These are phyloP conservation scores for Aleadryas rufinucha DNA, from an alignment of 2,113 vertebrate species.

Conservation along the genomic window DNA sequence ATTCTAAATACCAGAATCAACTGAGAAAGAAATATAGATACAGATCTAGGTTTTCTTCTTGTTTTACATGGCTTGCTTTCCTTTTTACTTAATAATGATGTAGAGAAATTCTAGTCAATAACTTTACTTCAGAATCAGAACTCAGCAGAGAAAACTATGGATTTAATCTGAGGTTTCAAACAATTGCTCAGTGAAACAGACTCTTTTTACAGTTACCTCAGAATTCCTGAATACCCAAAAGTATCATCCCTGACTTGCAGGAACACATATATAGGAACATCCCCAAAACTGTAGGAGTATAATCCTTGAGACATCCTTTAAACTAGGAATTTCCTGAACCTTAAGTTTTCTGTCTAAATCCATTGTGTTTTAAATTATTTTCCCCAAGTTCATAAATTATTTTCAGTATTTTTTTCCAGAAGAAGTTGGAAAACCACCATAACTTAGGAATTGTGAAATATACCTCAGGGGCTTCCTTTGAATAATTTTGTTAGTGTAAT, in stretches of 20 bases:
- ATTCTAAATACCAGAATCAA: not conserved
- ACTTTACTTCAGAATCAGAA: not conserved
- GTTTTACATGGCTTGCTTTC: not conserved
- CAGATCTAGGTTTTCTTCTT: not conserved
- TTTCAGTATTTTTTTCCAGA: not conserved
- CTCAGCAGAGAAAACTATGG: not conserved
- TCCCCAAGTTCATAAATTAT: not conserved
- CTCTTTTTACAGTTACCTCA: not conserved
- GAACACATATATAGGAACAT: not conserved
- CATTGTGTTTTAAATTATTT: not conserved
- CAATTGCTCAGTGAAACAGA: not conserved
- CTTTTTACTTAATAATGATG: not conserved
- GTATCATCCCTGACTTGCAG: not conserved
- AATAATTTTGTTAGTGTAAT: not conserved
- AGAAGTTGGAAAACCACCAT: not conserved
- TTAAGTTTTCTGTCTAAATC: not conserved
- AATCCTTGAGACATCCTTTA: not conserved
- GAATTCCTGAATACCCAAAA: not conserved
- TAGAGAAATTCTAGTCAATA: not conserved
- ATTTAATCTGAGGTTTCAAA: not conserved
- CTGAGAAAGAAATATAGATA: not conserved
- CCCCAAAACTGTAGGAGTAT: not conserved
- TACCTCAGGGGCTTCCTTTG: not conserved
- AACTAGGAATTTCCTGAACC: not conserved
- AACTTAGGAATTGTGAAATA: not conserved